These are phyloP conservation scores for Sebastes schlegelii DNA, from an alignment of 2,113 vertebrate species.

Conservation along the genomic window DNA sequence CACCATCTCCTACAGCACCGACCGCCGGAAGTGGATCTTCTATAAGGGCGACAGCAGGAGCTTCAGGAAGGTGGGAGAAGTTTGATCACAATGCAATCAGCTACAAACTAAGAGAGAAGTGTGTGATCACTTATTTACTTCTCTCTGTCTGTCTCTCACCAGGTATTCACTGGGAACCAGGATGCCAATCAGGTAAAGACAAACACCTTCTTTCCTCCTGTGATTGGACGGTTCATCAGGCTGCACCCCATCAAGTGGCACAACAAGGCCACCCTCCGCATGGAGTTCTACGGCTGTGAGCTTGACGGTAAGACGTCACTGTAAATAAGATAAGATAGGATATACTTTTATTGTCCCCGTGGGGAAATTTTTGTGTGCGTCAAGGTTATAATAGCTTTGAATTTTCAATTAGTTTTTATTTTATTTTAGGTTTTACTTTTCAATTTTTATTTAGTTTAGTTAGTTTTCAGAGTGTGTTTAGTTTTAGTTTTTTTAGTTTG, in stretches of 20 bases:
- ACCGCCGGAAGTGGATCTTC: conserved; percentile 87
- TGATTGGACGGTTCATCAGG: conserved; percentile 91
- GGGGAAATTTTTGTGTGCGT: too few species aligned
- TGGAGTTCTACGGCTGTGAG: conserved; percentile 95
- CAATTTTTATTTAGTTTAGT: too few species aligned
- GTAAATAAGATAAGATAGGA: too few species aligned
- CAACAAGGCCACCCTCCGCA: conserved; percentile 88
- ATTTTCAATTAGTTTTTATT: too few species aligned
- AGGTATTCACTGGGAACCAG: conserved; percentile 91
- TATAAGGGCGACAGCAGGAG: conserved; percentile 89
- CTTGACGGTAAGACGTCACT: conserved; percentile 86
- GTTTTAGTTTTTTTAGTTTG: too few species aligned
- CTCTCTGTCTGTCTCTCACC: conserved; percentile 11
- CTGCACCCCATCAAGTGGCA: conserved; percentile 86
- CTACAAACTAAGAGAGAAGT: neutral
- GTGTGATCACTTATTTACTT: neutral
- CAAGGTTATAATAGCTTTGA: too few species aligned
- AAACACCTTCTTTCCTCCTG: conserved; percentile 90
- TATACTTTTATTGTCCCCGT: too few species aligned
- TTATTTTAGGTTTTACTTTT: too few species aligned
- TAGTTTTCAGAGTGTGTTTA: too few species aligned
- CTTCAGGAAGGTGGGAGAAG: conserved; percentile 80
- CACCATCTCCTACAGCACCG: conserved; percentile 89
- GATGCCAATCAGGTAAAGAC: conserved; percentile 82
- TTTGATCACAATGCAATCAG: neutral